Percentiles rank a stretch among this genome's conserved stretches.
Evolutionary conservation across 2,888 invertebrate species (phyloP).

Genomic region (Hypsopygia costalis): DNA sequence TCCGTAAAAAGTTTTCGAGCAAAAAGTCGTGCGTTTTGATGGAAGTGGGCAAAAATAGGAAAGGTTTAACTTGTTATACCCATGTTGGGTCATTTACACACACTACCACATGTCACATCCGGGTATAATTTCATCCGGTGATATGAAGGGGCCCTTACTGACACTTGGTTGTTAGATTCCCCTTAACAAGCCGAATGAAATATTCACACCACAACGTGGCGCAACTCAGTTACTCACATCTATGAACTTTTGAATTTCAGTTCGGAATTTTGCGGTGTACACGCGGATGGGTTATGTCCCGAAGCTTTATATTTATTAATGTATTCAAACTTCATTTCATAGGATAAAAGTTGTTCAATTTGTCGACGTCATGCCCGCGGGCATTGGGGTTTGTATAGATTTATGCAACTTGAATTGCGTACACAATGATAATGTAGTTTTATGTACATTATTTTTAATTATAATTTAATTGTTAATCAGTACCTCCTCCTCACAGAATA

Average conservation of each 20-base stretch:
- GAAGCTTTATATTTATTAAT: slow-evolving; percentile 11
- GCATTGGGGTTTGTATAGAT: not conserved
- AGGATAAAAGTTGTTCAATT: slow-evolving; percentile 10
- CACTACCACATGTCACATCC: not conserved
- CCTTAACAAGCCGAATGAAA: slow-evolving; percentile 23
- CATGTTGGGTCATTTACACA: not conserved
- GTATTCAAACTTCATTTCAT: slow-evolving; percentile 7
- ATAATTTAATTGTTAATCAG: too few relatives aligned
- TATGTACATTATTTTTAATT: too few relatives aligned
- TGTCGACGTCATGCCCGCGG: slow-evolving; percentile 1
- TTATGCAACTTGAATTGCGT: not conserved
- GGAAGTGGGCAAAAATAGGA: not conserved
- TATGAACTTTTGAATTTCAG: slow-evolving; percentile 28
- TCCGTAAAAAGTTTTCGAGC: too few relatives aligned
- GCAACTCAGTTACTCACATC: slow-evolving; percentile 27
- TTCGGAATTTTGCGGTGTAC: slow-evolving; percentile 25
- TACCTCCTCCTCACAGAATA: too few relatives aligned
- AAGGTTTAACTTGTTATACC: not conserved
- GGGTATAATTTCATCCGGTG: not conserved
- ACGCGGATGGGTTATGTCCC: slow-evolving; percentile 17
- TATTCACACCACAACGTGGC: slow-evolving; percentile 31
- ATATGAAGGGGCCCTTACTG: not conserved
- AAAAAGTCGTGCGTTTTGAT: not conserved
- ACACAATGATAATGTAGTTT: too few relatives aligned
- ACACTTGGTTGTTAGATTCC: not conserved